These are phyloP conservation scores for Dinoponera quadriceps DNA, from an alignment of 1,140 invertebrate species.

Conservation along the genomic window DNA sequence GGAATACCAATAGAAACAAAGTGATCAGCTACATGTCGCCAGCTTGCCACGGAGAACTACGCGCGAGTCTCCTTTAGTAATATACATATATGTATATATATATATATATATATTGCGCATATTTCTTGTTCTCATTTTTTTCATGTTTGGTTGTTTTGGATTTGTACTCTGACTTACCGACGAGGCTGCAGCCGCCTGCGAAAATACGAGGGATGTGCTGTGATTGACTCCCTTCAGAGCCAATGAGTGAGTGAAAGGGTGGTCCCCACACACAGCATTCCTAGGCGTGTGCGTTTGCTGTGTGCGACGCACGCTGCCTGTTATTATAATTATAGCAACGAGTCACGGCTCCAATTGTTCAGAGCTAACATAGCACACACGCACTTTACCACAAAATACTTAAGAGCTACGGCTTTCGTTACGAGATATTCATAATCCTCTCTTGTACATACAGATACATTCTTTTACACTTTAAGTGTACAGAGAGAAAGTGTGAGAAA, in stretches of 20 bases:
- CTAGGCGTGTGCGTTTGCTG: conserved; percentile 83
- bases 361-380: conserved; percentile 81
- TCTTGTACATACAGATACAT: conserved; percentile 68
- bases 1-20: conserved; percentile 71
- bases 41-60: conserved; percentile 68
- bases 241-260: conserved; percentile 82
- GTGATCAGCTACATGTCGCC: conserved; percentile 67
- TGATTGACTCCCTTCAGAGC: conserved; percentile 83
- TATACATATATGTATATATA: conserved; percentile 70
- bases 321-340: conserved; percentile 84
- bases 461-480: conserved; percentile 58
- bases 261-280: conserved; percentile 81
- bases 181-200: conserved; percentile 81
- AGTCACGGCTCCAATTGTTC: conserved; percentile 82
- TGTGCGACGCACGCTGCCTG: conserved; percentile 83
- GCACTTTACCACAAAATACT: conserved; percentile 76
- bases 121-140: conserved; percentile 68
- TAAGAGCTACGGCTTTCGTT: conserved; percentile 69
- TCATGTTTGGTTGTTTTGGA: conserved; percentile 78
- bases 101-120: conserved; percentile 74
- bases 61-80: conserved; percentile 65
- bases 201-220: conserved; percentile 82
- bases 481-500: background rate
- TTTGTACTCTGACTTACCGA: conserved; percentile 82
- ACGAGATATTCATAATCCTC: conserved; percentile 64